These are phyloP conservation scores for Cephus sareptanus DNA, from an alignment of 2,888 invertebrate genomes.

Conservation along the genomic window DNA sequence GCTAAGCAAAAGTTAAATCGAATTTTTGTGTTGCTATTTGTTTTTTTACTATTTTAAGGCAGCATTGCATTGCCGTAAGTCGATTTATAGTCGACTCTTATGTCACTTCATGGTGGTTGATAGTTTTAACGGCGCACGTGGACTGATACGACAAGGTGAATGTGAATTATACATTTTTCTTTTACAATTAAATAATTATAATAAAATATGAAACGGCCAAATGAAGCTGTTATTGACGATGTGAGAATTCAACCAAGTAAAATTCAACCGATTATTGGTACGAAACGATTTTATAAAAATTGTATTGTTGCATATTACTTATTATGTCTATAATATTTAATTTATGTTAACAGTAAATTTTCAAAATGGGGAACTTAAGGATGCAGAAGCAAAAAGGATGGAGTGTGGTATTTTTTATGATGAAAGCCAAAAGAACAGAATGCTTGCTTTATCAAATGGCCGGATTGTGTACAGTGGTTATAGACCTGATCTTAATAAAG, in stretches of 20 bases:
- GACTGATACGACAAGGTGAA: background rate
- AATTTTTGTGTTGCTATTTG: background rate
- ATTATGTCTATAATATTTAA: background rate
- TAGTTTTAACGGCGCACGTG: background rate
- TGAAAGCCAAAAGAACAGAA: conserved; percentile 38
- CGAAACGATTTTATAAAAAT: background rate
- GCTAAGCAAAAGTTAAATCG: background rate
- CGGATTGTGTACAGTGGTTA: conserved; percentile 57
- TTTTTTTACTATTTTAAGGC: too few relatives aligned
- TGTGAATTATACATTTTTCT: background rate
- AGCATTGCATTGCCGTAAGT: too few relatives aligned
- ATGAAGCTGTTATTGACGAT: conserved; percentile 51
- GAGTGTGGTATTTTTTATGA: conserved; percentile 53
- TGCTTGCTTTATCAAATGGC: conserved; percentile 55
- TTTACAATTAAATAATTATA: background rate
- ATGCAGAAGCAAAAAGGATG: conserved; percentile 51
- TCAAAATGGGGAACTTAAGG: conserved; percentile 57
- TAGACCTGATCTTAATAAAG: conserved; percentile 47
- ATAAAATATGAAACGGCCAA: conserved; percentile 39
- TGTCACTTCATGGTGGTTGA: background rate
- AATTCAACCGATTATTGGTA: conserved; percentile 59
- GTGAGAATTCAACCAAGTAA: conserved; percentile 48
- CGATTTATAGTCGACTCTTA: background rate
- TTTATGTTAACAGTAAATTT: conserved; percentile 50
- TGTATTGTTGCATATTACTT: background rate